phyloP scores from a whole-genome alignment of 2,113 vertebrate species.

The Macroglossus sobrinus region DNA sequence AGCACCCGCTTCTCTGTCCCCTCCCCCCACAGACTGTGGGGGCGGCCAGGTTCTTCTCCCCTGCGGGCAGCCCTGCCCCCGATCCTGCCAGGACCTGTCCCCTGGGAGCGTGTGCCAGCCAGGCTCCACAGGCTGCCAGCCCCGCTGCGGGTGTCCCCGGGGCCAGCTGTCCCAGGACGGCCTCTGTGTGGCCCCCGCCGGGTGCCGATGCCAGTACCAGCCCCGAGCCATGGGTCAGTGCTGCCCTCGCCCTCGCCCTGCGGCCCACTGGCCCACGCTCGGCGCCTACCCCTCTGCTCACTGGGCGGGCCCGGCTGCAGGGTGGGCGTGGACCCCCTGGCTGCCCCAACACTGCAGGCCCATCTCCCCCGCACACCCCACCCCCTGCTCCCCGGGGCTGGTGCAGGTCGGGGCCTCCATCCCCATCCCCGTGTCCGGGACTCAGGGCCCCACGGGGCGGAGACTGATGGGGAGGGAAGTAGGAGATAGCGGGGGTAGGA shows the following conservation, averaged over 20 bases:
- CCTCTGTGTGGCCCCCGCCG: constrained; percentile 79
- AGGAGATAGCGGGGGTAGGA: not conserved
- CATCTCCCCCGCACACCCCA: too few species aligned
- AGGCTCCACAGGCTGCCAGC: constrained; percentile 78
- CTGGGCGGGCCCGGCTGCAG: rapidly evolving
- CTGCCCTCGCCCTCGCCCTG: rapidly evolving
- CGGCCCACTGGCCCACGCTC: not conserved
- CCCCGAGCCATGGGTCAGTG: constrained; percentile 79
- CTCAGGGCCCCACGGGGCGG: rapidly evolving
- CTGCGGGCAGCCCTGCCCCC: constrained; percentile 87
- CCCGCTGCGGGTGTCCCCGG: constrained; percentile 85
- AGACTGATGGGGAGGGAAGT: not conserved
- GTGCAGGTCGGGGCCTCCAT: too few species aligned
- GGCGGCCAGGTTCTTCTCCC: constrained; percentile 82
- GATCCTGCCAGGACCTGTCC: constrained; percentile 89
- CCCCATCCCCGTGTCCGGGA: not conserved
- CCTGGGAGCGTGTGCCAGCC: constrained; percentile 80
- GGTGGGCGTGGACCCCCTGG: too few species aligned
- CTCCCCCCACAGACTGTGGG: constrained; percentile 80
- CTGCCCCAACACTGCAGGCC: too few species aligned
- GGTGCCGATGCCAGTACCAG: constrained; percentile 88
- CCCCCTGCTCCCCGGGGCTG: too few species aligned
- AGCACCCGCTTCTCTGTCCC: not conserved
- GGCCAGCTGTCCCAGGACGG: constrained; percentile 82
- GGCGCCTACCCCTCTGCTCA: not conserved